Evolutionary conservation across 2,113 vertebrate genomes (phyloP), one percentile per base, ranked within the genome.

Genomic region (Phrynosoma platyrhinos): DNA sequence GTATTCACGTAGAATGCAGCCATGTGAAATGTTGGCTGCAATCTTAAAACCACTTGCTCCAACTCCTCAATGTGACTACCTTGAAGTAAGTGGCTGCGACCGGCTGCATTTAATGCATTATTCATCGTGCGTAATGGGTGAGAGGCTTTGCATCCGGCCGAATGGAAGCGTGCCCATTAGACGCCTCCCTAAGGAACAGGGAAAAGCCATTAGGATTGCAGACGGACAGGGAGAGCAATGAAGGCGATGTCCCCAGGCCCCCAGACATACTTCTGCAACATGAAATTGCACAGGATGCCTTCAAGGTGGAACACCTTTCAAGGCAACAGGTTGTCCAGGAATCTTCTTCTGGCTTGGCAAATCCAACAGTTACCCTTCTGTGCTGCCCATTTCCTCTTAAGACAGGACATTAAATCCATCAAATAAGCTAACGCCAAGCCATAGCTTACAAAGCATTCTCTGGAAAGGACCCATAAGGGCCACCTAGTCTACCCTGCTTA

Each of bases 51-150:
- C 83, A 4, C 72, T 40, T 13, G 1, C 52, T 64, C 72, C 23
- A 9, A 42, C 53, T 30, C 13, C 13, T 62, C 14, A 10, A 30
- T 62, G 83, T 40, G 23, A 75, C 53, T 62, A 58, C 32, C 23
- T 14, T 25, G 21, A 40, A 42, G 83, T 27, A 64, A 76, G 53
- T 1, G 55, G 83, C 23, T 76, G 53, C 62, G 14, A 76, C n/a
- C 0, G 55, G 83, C 23, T 76, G 53, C 62, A 21, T 69, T 69
- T 53, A 68, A 74, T 80, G 9, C 79, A 88, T 40, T 52, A 82
- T 86, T 77, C 58, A 82, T 42, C 20, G 21, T 20, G n/a, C 53
- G 27, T 66, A 81, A 89, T 55, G 80, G 30, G 47, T 47, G 36
- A 32, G 81, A 83, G 47, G 55, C 7, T 47, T 47, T 47, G 47